phyloP scores from a whole-genome alignment of 2,797 vertebrate species.

The Acipenser ruthenus region DNA sequence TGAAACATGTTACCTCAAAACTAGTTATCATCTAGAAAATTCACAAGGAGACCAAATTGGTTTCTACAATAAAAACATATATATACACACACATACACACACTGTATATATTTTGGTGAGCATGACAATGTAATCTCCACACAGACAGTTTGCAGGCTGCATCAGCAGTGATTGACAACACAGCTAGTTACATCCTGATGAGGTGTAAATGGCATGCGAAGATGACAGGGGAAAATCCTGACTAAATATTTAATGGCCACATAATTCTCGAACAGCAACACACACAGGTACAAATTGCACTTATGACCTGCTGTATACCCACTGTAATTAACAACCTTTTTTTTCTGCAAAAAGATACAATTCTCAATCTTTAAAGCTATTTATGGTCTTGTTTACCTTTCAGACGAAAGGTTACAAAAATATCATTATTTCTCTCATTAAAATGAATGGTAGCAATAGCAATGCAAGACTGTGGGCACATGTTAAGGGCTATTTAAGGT shows the following conservation, averaged over 20 bases:
- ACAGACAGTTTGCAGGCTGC: conserved; percentile 38
- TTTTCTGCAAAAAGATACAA: conserved; percentile 50
- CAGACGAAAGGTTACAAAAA: conserved; percentile 66
- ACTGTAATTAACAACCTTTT: conserved; percentile 54
- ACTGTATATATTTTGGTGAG: too few species aligned
- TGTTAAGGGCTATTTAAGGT: conserved; percentile 2
- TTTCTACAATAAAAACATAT: too few species aligned
- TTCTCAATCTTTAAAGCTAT: conserved; percentile 30
- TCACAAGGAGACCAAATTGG: too few species aligned
- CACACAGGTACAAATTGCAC: conserved; percentile 52
- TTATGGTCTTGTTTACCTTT: conserved; percentile 58
- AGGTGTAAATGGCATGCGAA: conserved; percentile 63
- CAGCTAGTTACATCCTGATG: conserved; percentile 64
- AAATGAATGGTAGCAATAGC: conserved; percentile 52
- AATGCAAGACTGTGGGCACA: conserved; percentile 6
- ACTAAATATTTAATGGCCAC: conserved; percentile 69
- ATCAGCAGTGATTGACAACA: conserved; percentile 63
- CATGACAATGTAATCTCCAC: conserved; percentile 32
- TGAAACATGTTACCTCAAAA: too few species aligned
- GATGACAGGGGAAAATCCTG: conserved; percentile 26
- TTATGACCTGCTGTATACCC: conserved; percentile 61
- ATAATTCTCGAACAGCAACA: conserved; percentile 63
- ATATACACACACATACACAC: too few species aligned
- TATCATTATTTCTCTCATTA: conserved; percentile 70
- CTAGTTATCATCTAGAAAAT: too few species aligned